A percentile compares a stretch with the other conserved stretches of the same genome.
These are phyloP conservation scores for Hydropsyche betteni DNA, from an alignment of 2,888 invertebrate species.

Conservation along the genomic window DNA sequence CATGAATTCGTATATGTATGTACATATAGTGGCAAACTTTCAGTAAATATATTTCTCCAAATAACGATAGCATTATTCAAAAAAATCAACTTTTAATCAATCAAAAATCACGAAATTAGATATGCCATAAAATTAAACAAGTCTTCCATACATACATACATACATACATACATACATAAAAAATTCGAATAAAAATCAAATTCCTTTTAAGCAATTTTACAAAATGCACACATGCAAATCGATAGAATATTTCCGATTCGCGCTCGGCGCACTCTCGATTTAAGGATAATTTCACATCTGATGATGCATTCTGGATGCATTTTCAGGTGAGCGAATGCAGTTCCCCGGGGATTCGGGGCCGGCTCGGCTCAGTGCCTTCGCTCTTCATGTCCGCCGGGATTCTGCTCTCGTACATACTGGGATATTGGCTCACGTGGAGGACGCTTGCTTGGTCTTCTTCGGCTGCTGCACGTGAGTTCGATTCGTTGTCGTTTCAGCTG, in stretches of 20 bases:
- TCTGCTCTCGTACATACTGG: slow-evolving; percentile 68
- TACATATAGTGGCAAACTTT: too few relatives aligned
- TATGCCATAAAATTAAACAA: too few relatives aligned
- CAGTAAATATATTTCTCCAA: too few relatives aligned
- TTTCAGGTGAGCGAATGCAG: slow-evolving; percentile 71
- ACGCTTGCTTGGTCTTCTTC: slow-evolving; percentile 67
- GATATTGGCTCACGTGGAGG: slow-evolving; percentile 68
- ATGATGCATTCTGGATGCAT: slow-evolving; percentile 17
- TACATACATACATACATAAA: background rate
- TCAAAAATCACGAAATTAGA: too few relatives aligned
- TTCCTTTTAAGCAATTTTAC: too few relatives aligned
- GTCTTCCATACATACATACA: too few relatives aligned
- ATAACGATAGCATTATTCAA: too few relatives aligned
- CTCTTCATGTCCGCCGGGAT: slow-evolving; percentile 73
- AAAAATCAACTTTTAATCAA: too few relatives aligned
- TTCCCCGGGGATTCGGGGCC: slow-evolving; percentile 70
- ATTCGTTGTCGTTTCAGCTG: slow-evolving; percentile 26
- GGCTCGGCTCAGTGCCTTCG: slow-evolving; percentile 72
- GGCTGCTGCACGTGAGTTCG: slow-evolving; percentile 60
- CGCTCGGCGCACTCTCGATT: slow-evolving; percentile 8
- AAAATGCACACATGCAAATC: slow-evolving; percentile 5
- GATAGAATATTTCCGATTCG: background rate
- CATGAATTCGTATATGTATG: too few relatives aligned
- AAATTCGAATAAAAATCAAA: too few relatives aligned
- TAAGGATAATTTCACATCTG: background rate